Evolutionary conservation across 2,797 vertebrate genomes (phyloP).

Genomic region (Coreius guichenoti): DNA sequence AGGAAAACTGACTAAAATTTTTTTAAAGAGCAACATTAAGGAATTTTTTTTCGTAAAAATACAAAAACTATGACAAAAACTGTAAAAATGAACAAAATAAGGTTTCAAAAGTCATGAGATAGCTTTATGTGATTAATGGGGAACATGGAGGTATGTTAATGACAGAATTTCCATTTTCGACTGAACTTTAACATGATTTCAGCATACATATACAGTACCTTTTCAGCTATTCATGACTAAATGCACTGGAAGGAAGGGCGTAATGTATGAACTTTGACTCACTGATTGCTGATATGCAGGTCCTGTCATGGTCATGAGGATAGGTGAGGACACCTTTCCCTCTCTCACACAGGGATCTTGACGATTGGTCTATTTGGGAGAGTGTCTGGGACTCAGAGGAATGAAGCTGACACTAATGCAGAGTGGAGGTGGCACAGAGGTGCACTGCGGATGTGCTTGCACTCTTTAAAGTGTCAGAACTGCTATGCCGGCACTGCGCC

Average conservation of each 20-base stretch:
- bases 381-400: constrained; percentile 62
- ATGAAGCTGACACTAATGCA: constrained; percentile 50
- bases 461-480: constrained; percentile 80
- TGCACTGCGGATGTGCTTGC: constrained; percentile 67
- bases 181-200: background rate
- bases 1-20: no score
- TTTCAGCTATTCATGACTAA: constrained; percentile 20
- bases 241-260: background rate
- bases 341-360: constrained; percentile 63
- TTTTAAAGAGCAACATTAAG: no score
- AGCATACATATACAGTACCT: background rate
- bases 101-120: background rate
- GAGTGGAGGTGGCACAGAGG: constrained; percentile 59
- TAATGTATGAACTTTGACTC: constrained; percentile 33
- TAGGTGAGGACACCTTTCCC: constrained; percentile 56
- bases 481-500: constrained; percentile 65
- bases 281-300: constrained; percentile 39
- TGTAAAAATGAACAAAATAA: background rate
- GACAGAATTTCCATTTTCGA: background rate
- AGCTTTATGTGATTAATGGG: background rate
- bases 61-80: background rate
- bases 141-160: background rate
- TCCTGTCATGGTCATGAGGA: constrained; percentile 69
- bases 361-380: constrained; percentile 70
- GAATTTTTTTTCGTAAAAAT: background rate